Base-by-base conservation (phyloP, 2,113 vertebrate species). In the Oryzias woworae region DNA sequence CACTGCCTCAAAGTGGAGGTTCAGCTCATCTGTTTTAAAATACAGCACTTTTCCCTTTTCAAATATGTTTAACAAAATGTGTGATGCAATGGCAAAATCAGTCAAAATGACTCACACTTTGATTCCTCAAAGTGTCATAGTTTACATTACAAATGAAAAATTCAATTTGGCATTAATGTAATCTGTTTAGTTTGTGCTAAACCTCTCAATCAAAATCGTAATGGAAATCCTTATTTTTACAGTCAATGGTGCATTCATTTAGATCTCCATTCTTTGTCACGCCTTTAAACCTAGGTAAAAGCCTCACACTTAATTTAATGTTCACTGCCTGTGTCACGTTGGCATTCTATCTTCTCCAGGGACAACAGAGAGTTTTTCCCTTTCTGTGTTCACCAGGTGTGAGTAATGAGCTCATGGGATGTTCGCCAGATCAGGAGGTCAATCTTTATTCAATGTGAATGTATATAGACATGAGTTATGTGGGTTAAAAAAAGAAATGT, bases 311-410 rank as follows among this genome's bases (percentile, higher is more conserved):
- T 59, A 73, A 79, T 48, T 53, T 66, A 73, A 61, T 63, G 51
- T 42, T 61, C 28, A 7, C 17, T 58, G 14, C 3, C 55, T 70
- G 62, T 44, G 26, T 72, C 61, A 71, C 31, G 16, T 14, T 1
- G 4, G 56, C 45, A 26, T 58, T 68, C 24, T 55, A 36, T 53
- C 23, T 24, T 24, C 43, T 54, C 36, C 18, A 8, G 14, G 13
- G 23, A 22, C 65, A 60, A 70, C 77, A 80, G 22, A 49, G 62
- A 68, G 45, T 46, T 20, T 59, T 48, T 83, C 51, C 24, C 50
- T 43, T 47, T 13, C 17, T 43, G 50, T 62, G 44, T 79, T 74
- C 58, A 49, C 41, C 50, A 62, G 50, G 17, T 66, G 62, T 63
- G 53, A 2, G 46, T 58, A 50, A 54, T 52, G 41, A 62, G 44